Evolutionary conservation across 2,113 vertebrate species (phyloP), one percentile per base, ranked within the genome.

Genomic region (Pagrus major): DNA sequence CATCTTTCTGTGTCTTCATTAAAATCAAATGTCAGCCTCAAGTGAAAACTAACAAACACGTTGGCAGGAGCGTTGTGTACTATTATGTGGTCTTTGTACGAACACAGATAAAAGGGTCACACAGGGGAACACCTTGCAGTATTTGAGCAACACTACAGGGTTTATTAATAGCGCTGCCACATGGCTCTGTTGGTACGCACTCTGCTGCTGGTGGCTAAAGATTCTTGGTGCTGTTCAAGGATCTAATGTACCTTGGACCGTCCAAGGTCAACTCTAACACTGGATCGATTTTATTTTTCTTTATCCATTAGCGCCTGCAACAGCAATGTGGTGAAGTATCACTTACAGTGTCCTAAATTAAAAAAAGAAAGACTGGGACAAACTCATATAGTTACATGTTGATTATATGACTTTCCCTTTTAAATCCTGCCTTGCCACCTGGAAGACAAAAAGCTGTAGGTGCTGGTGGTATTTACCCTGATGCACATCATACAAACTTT

Each of bases 161-260:
- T 85, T 89, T 95, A 94, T 93, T 91, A 89, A 91, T 95, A 94
- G 92, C 29, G 10, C 68, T 15, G 68, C 87, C 82, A 88, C 68
- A 39, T 91, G 89, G 78, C 33, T 76, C 69, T 27, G 41, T 42
- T 74, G 85, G 76, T 54, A 89, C 83, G 83, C 47, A 2, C 65
- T 46, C 35, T 80, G 74, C 63, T 67, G 76, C 70, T 68, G 54
- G 56, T 29, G 58, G 71, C 65, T 79, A 55, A 67, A 76, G 67
- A 87, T 37, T 65, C 41, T 65, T 42, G 44, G 51, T 63, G 66
- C 69, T 31, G 59, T 23, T 61, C 37, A 60, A 70, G 76, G 65
- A 81, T 82, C 81, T 81, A 55, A 81, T 78, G 88, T 51, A 71
- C 58, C 75, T 71, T 9, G 9, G 65, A 75, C 56, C 49, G 39